Base-by-base conservation (phyloP, 1,140 invertebrate genomes). In the Drosophila arizonae region DNA sequence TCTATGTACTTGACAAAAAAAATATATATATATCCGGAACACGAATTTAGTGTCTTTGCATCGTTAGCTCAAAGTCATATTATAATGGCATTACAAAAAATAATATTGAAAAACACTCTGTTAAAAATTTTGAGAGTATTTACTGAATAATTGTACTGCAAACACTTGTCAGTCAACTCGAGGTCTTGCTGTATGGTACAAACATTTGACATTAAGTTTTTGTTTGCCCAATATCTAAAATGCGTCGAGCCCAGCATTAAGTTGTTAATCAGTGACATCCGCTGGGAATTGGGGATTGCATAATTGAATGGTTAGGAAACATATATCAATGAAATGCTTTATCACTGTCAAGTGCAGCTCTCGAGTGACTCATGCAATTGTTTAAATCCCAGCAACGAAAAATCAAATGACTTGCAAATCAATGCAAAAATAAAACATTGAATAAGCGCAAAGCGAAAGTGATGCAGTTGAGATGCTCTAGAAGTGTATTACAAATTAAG, bases 281-380 rank as follows among this genome's bases (percentile, higher is more conserved):
- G 62, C 36, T 21, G 55, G 28, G 48, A 52, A 62, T 60, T 21
- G 55, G 28, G 39, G 45, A 54, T 60, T 60, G 36, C 64, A 68
- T 68, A 46, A 68, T 50, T 55, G 10, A 67, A 72, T 68, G 70
- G 70, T 68, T 61, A 68, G 58, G 70, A 68, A 67, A 72, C 70
- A 68, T 41, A 68, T 72, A 64, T 72, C 64, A 72, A 61, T 68
- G 52, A 33, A 68, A 61, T 60, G 57, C 56, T 72, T 46, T 43
- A 72, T 51, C 65, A 72, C 48, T 24, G 21, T 72, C 56, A 72
- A 72, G 63, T 60, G 70, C 64, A 72, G 17, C 41, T 41, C 64
- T 41, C 63, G n/a, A 43, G 46, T 61, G 56, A 68, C 56, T 48
- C 41, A 50, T 39, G 55, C 41, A 68, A 61, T 68, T 55, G 55